Base-by-base conservation (phyloP, 2,113 vertebrate species). In the Hypomesus transpacificus region DNA sequence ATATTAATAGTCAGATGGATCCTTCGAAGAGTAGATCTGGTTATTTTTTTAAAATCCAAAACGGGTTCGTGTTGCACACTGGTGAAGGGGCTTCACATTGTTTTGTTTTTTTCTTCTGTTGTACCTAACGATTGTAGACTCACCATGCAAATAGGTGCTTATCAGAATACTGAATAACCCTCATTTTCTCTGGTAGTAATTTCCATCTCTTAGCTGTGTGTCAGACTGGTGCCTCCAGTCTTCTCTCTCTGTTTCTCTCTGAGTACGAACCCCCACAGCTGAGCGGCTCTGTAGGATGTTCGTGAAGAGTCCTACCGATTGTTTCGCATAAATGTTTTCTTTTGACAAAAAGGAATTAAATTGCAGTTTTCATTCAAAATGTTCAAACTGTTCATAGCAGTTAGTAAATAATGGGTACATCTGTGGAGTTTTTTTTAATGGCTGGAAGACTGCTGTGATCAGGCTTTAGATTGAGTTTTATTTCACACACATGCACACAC, bases 121-220 rank as follows among this genome's bases (percentile, higher is more conserved):
- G 39, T 46, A 46, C 39, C 39, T 46, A 46, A 46, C 39, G 8
- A 13, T 46, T 46, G 39, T 46, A 7, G 39, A 13, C 39, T 46
- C 39, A 11, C 39, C 39, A 46, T 46, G 9, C 39, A 94, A 94
- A 94, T 93, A 93, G 92, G 92, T 93, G 92, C 94, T 95, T 94
- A 94, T 94, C 91, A 89, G 91, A 89, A 87, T 86, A 89, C 82
- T 94, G 92, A 94, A 93, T 92, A 93, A 93, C 92, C 91, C 90
- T 93, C 88, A 93, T 94, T 92, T 93, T 92, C 91, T 92, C 91
- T 91, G 90, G 83, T 92, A 89, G 90, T 91, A 94, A 91, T 94
- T 93, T 94, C 90, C 92, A 91, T 92, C 92, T 91, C 92, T 93
- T 93, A 92, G 93, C 93, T 89, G 83, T 78, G 87, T 87, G 91